A percentile compares a stretch with the other conserved stretches of the same genome.
These are phyloP conservation scores for Podarcis lilfordi DNA, from an alignment of 2,797 vertebrate genomes.

Conservation along the genomic window DNA sequence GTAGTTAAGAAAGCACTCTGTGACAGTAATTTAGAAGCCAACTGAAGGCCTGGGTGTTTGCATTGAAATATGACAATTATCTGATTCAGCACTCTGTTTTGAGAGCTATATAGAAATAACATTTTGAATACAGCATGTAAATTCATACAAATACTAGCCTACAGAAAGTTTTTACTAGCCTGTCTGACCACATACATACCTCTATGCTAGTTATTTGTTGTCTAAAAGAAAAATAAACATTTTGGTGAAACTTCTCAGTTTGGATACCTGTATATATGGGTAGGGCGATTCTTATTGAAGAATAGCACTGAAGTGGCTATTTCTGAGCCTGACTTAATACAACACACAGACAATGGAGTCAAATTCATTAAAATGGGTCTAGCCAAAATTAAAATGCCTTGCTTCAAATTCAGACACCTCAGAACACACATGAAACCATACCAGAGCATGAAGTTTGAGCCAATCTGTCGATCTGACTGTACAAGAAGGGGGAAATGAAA, in stretches of 20 bases:
- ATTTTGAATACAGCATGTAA: slow-evolving; percentile 46
- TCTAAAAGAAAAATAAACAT: neutral
- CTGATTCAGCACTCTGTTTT: slow-evolving; percentile 56
- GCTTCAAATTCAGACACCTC: rapidly evolving
- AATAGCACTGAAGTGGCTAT: neutral
- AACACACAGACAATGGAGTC: neutral
- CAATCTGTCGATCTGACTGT: neutral
- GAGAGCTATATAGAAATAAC: slow-evolving; percentile 54
- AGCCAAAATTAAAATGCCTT: slow-evolving; percentile 30
- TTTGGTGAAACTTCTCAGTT: neutral
- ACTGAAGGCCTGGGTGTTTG: slow-evolving; percentile 60
- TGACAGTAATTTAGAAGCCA: slow-evolving; percentile 60
- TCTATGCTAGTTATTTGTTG: neutral
- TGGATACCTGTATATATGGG: neutral
- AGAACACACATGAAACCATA: neutral
- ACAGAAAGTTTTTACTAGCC: neutral
- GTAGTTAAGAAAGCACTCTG: slow-evolving; percentile 54
- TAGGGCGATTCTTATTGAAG: neutral
- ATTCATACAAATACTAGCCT: neutral
- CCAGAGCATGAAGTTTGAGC: slow-evolving; percentile 16
- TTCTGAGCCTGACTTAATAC: neutral
- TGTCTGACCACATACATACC: neutral
- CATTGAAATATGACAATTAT: slow-evolving; percentile 62
- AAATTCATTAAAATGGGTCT: slow-evolving; percentile 27
- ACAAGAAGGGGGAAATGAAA: neutral